Conservation (phyloP, 2,113 vertebrate genomes). For the Epinephelus moara region DNA sequence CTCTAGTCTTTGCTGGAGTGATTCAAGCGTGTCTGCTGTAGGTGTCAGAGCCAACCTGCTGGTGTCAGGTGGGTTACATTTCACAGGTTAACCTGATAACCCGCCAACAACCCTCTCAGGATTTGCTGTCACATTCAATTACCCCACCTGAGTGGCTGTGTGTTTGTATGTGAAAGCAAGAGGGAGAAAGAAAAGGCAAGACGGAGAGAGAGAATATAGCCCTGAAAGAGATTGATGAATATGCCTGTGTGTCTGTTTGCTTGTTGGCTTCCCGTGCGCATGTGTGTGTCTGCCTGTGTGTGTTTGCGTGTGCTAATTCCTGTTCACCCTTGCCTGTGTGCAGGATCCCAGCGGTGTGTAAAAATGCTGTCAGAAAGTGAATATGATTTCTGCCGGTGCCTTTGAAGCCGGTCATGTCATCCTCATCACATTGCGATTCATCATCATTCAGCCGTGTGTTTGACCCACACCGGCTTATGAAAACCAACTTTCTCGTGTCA, state of each 20-base stretch:
- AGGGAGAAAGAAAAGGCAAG: slow-evolving; percentile 1
- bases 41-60: slow-evolving; percentile 64
- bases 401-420: slow-evolving; percentile 60
- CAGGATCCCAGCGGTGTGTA: slow-evolving; percentile 25
- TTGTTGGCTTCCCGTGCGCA: slow-evolving; percentile 1
- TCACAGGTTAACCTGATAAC: slow-evolving; percentile 80
- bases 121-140: slow-evolving; percentile 76
- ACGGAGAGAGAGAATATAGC: neutral
- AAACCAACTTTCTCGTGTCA: slow-evolving; percentile 49
- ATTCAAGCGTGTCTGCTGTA: slow-evolving; percentile 56
- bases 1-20: slow-evolving; percentile 54
- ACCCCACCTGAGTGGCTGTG: slow-evolving; percentile 52
- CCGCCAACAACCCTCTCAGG: slow-evolving; percentile 72
- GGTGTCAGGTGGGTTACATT: slow-evolving; percentile 75
- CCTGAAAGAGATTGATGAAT: slow-evolving; percentile 29
- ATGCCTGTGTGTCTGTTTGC: slow-evolving; percentile 11
- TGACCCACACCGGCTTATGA: slow-evolving; percentile 36
- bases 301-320: neutral
- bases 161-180: slow-evolving; percentile 52
- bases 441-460: slow-evolving; percentile 52
- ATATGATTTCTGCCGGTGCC: slow-evolving; percentile 38
- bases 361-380: slow-evolving; percentile 57
- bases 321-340: slow-evolving; percentile 17
- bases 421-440: slow-evolving; percentile 49
- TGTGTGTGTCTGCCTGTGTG: slow-evolving; percentile 5